These are phyloP conservation scores for Periphyllus acericola DNA, from an alignment of 2,888 invertebrate species.

Conservation along the genomic window DNA sequence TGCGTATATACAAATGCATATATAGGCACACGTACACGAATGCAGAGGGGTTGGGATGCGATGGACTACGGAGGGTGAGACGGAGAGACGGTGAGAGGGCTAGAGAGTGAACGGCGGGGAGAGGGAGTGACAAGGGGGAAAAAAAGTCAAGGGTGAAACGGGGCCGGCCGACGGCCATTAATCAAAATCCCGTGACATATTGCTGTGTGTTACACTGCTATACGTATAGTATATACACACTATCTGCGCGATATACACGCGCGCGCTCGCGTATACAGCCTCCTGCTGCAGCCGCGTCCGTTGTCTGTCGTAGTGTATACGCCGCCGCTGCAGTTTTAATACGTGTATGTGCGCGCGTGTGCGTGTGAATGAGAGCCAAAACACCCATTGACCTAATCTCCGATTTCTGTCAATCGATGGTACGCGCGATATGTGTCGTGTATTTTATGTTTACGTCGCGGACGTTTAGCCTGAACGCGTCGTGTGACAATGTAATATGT, in stretches of 20 bases:
- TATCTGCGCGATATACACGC: not conserved
- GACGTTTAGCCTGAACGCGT: no score
- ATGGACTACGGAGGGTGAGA: no score
- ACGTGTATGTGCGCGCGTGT: not conserved
- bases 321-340: not conserved
- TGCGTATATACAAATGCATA: not conserved
- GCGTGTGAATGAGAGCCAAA: not conserved
- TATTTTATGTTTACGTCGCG: not conserved
- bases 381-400: constrained; percentile 59
- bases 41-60: not conserved
- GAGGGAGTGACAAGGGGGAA: not conserved
- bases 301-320: no score
- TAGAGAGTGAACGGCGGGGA: not conserved
- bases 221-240: not conserved
- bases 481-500: no score
- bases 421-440: not conserved
- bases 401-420: constrained; percentile 44
- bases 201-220: constrained; percentile 51
- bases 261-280: not conserved
- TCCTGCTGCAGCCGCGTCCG: not conserved
- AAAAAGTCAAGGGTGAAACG: constrained; percentile 61
- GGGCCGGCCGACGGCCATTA: constrained; percentile 62
- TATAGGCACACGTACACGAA: not conserved
- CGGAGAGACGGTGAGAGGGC: not conserved
- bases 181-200: constrained; percentile 62